Base-by-base conservation (phyloP, 2,797 vertebrate genomes). In the Tangara arthus region DNA sequence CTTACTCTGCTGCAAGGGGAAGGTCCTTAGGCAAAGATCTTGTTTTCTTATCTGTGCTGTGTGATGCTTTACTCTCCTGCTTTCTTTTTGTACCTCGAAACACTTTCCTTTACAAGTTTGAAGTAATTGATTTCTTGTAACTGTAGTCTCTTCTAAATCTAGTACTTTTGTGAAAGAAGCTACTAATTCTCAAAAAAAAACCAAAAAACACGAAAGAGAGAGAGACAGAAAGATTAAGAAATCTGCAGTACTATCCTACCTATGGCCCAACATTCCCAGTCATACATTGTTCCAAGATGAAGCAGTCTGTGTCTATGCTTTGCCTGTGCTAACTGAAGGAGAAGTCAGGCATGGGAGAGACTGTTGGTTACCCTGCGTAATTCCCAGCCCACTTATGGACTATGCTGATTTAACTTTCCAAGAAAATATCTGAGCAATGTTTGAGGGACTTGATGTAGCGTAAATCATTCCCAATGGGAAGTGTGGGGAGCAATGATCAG, bases 91-190 rank as follows among this genome's bases (percentile, higher is more conserved):
- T 63, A 30, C 35, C 72, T 88, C 23, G 26, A 75, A 95, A 91
- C 0, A 0, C 11, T 89, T 89, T 71, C 32, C 46, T 92, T 92
- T 89, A 71, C 50, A 61, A 46, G 17, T 85, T 93, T 87, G 82
- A 93, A 87, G 53, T 65, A 93, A 94, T 69, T 85, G 82, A 89
- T 92, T 95, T 78, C n/a, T 87, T 93, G 57, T 91, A 87, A 75
- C 57, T 75, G 34, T 24, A 10, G 24, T 64, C 34, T 79, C 60
- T 87, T 89, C 79, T 64, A 89, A 89, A 95, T 42, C 20, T 34
- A 21, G 44, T 26, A 17, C 35, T 92, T 94, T 80, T 82, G 50
- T 78, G 53, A 85, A 92, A 89, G 23, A 82, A 27, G 10, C 26
- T 75, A 30, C 26, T 87, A 80, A 92, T 89, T 82, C 77, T 57